Conservation (phyloP, 2,797 vertebrate species). For the Poecilia wingei region DNA sequence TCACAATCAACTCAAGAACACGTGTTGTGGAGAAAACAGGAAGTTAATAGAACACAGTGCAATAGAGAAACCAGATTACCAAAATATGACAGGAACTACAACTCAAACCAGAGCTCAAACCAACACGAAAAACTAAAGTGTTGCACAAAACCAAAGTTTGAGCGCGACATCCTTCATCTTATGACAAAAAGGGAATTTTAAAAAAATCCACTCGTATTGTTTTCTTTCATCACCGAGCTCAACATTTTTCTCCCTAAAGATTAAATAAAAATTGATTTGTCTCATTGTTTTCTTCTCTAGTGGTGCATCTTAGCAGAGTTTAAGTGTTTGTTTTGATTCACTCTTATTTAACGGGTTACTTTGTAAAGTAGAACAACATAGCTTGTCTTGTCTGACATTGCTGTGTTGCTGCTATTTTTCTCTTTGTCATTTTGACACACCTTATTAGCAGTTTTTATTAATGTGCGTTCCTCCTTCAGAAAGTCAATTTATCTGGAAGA, state of each 20-base stretch:
- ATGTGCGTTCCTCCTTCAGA: not conserved
- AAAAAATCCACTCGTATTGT: constrained; percentile 28
- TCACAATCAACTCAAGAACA: not conserved
- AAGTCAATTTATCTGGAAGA: not conserved
- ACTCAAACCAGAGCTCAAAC: not conserved
- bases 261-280: constrained; percentile 18
- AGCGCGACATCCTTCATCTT: not conserved
- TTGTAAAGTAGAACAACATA: constrained; percentile 10
- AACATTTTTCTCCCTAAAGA: constrained; percentile 26
- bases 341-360: constrained; percentile 16
- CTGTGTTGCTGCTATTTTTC: constrained; percentile 34
- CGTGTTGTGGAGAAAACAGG: not conserved
- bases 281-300: constrained; percentile 26
- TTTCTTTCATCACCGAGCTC: constrained; percentile 44
- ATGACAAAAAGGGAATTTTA: not conserved
- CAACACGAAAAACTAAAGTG: not conserved
- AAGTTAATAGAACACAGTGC: not conserved
- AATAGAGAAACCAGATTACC: not conserved
- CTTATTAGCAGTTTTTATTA: constrained; percentile 12
- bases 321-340: constrained; percentile 34
- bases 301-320: constrained; percentile 25
- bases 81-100: not conserved
- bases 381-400: constrained; percentile 14
- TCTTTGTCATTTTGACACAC: constrained; percentile 1
- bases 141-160: not conserved